Evolutionary conservation across 2,113 vertebrate species (phyloP), one percentile per base, ranked within the genome.

Genomic region (Rhegmatorhina hoffmannsi): DNA sequence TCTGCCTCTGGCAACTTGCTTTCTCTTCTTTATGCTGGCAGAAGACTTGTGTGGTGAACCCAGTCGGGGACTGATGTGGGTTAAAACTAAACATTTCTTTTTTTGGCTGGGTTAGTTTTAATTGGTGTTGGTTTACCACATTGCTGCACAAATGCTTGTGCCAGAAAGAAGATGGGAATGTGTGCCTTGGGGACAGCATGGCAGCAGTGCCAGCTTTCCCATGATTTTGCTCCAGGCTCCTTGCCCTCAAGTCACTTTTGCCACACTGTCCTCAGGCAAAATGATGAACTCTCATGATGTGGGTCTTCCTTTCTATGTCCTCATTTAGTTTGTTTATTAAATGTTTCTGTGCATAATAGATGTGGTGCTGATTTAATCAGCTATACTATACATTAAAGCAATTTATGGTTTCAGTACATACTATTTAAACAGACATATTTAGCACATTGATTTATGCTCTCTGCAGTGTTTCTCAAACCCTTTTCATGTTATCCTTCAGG

Each of bases 341-440:
- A 70, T 60, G 81, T 6, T 43, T 88, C 70, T 92, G 33, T 72
- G 43, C 73, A 9, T 76, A 85, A 87, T 66, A 76, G 66, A 70
- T 77, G 64, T 76, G 40, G 67, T 72, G 34, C 62, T 84, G 91
- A 60, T 90, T 89, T 72, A 89, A 94, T 87, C 80, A 87, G 34
- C 15, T 50, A 55, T 38, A 24, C 26, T 75, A 5, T 68, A 53
- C 24, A 29, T 56, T 46, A 56, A 85, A 50, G 28, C 64, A 72
- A 44, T 73, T 92, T 64, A 52, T 89, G 52, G 34, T 50, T 84
- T 89, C 44, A 78, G 38, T 78, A 29, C 16, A 4, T 17, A 4
- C 19, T 91, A 16, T 74, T 91, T 84, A 89, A 94, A 59, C 20
- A 91, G 60, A 21, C 23, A 6, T 13, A 50, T 55, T 91, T 81